Conservation (phyloP, 2,888 invertebrate species). For the Heliconius charithonia region DNA sequence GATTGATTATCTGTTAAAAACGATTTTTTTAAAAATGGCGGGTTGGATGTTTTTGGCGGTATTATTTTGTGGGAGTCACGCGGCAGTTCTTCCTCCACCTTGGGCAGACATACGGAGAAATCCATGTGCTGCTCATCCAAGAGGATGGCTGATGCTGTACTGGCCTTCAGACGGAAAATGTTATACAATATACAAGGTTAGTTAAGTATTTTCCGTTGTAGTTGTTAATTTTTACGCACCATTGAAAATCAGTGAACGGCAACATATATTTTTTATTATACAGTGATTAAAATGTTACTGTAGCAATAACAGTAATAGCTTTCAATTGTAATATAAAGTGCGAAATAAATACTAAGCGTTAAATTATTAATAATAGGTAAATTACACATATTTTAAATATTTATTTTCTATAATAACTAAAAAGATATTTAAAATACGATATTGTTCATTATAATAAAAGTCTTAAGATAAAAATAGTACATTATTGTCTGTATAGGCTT, state of each 20-base stretch:
- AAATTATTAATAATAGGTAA: not conserved
- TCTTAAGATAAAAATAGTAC: not conserved
- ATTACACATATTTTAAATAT: not conserved
- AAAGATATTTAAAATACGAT: not conserved
- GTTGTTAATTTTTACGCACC: slow-evolving; percentile 17
- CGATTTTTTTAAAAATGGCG: slow-evolving; percentile 59
- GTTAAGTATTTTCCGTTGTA: slow-evolving; percentile 35
- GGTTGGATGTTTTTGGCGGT: slow-evolving; percentile 73
- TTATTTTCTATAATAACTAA: not conserved
- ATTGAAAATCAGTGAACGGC: slow-evolving; percentile 17
- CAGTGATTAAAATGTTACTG: not conserved
- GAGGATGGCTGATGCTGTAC: slow-evolving; percentile 93
- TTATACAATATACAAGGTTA: slow-evolving; percentile 92
- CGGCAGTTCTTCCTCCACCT: slow-evolving; percentile 90
- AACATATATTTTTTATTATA: slow-evolving; percentile 9
- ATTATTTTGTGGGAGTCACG: slow-evolving; percentile 78
- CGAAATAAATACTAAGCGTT: not conserved
- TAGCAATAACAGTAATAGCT: not conserved
- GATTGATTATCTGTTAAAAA: slow-evolving; percentile 25
- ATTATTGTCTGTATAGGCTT: slow-evolving; percentile 28
- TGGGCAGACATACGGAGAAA: slow-evolving; percentile 93
- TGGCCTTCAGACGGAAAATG: slow-evolving; percentile 93
- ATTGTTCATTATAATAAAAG: not conserved
- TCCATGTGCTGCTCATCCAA: slow-evolving; percentile 91
- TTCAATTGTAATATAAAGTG: not conserved